Conservation (phyloP, 2,888 invertebrate species). For the Sinohyriopsis cumingii region DNA sequence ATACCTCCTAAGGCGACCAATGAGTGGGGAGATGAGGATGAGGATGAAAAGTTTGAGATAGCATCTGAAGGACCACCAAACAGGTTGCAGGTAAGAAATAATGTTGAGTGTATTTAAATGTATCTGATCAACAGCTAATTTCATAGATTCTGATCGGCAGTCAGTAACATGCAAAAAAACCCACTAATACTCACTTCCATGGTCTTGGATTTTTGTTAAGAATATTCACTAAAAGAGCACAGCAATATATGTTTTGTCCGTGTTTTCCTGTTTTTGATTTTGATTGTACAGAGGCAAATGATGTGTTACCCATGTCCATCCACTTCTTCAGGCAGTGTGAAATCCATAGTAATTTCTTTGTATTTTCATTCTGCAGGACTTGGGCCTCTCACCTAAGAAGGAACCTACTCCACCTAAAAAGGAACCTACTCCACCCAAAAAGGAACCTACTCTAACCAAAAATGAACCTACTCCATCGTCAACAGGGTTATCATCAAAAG, state of each 20-base stretch:
- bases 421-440: no score
- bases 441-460: neutral
- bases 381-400: no score
- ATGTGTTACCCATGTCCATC: neutral
- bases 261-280: neutral
- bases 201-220: no score
- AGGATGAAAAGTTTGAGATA: slow-evolving; percentile 46
- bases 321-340: no score
- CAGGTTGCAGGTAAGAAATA: slow-evolving; percentile 4
- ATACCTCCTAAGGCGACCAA: slow-evolving; percentile 36
- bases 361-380: neutral
- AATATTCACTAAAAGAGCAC: no score
- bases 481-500: slow-evolving; percentile 27
- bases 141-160: neutral
- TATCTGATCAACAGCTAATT: neutral
- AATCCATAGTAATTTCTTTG: no score
- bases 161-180: slow-evolving; percentile 6
- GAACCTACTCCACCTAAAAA: no score
- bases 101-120: neutral
- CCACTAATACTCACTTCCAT: no score
- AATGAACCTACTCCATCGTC: slow-evolving; percentile 20
- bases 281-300: neutral
- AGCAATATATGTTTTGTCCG: no score
- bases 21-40: slow-evolving; percentile 39
- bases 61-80: slow-evolving; percentile 26